phyloP scores from a whole-genome alignment of 2,113 vertebrate species.

The Cyprinodon tularosa region DNA sequence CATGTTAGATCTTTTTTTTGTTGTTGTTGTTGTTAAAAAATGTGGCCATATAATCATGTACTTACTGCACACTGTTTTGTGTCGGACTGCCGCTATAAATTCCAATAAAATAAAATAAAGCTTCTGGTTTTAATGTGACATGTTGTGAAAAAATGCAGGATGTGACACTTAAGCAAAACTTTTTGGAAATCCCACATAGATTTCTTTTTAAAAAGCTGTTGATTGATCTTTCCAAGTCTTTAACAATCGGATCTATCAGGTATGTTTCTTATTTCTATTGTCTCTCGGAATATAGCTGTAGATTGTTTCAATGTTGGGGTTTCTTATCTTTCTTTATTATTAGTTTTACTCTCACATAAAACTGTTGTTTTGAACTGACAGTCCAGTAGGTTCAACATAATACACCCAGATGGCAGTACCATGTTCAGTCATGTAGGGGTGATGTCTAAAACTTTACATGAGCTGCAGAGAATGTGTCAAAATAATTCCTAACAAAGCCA shows the following conservation, averaged over 20 bases:
- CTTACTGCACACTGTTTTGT: no score
- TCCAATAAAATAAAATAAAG: no score
- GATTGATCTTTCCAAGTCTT: no score
- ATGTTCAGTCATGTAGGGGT: conserved; percentile 60
- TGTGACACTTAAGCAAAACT: no score
- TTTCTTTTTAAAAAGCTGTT: no score
- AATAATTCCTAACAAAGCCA: neutral
- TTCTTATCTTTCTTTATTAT: neutral
- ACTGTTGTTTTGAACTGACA: neutral
- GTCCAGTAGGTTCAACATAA: conserved; percentile 25
- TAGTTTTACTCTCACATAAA: neutral
- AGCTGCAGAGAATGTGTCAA: neutral
- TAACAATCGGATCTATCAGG: no score
- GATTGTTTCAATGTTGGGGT: neutral
- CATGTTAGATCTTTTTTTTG: no score
- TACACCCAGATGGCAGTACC: conserved; percentile 65
- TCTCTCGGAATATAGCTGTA: neutral
- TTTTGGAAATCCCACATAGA: neutral
- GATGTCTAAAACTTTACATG: conserved; percentile 30
- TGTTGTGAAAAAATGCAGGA: neutral
- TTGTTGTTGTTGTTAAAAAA: no score
- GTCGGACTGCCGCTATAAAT: no score
- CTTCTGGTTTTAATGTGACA: neutral
- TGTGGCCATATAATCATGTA: no score
- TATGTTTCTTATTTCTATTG: no score